Evolutionary conservation across 1,140 invertebrate species (phyloP).

Genomic region (Drosophila orena): DNA sequence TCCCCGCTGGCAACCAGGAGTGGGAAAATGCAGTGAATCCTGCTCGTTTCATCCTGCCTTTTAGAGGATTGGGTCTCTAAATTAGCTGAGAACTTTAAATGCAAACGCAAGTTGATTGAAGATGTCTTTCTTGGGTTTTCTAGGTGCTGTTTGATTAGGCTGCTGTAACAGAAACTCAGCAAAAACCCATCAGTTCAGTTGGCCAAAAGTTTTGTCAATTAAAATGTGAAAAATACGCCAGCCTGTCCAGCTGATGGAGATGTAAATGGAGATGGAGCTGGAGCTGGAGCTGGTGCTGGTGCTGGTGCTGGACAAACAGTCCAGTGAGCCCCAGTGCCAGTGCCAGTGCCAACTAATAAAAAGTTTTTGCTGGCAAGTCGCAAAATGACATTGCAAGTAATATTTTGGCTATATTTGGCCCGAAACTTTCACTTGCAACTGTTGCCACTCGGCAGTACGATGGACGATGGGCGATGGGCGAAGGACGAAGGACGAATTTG

Average conservation of each 20-base stretch:
- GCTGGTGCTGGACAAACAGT: conserved; percentile 12
- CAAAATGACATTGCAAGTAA: conserved; percentile 76
- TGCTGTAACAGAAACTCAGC: conserved; percentile 64
- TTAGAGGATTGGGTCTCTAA: conserved; percentile 27
- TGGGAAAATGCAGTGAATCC: background rate
- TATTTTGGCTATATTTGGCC: conserved; percentile 70
- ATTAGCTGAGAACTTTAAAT: conserved; percentile 65
- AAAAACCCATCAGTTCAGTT: conserved; percentile 73
- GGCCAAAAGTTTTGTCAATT: conserved; percentile 81
- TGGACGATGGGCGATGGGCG: background rate
- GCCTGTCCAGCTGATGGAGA: background rate
- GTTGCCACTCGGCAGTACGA: conserved; percentile 51
- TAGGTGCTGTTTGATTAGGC: conserved; percentile 44
- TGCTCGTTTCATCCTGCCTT: no score
- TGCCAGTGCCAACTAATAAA: conserved; percentile 75
- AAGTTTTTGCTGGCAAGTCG: conserved; percentile 76
- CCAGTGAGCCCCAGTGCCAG: conserved; percentile 25
- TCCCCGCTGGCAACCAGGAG: no score
- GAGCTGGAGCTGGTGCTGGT: conserved; percentile 9
- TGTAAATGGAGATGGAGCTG: conserved; percentile 3
- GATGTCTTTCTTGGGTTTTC: background rate
- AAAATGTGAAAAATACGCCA: conserved; percentile 79
- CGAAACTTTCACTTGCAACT: conserved; percentile 70
- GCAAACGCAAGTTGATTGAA: conserved; percentile 12
- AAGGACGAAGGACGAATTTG: conserved; percentile 39